These are phyloP conservation scores for Chloebia gouldiae DNA, from an alignment of 2,113 vertebrate genomes.

Conservation along the genomic window DNA sequence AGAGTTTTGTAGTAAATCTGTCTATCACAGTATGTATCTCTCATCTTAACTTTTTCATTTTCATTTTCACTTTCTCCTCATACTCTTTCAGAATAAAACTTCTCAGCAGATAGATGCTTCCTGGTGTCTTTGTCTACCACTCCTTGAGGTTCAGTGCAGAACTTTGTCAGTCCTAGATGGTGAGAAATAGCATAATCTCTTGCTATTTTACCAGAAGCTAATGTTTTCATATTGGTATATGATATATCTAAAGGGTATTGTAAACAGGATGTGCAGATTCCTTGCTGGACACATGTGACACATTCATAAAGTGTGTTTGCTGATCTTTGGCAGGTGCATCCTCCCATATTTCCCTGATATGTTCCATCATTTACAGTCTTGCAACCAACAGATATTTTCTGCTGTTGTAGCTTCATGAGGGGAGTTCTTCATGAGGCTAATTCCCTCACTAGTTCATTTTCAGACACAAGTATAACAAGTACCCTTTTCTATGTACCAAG, in stretches of 20 bases:
- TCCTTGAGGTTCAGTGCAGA: background rate
- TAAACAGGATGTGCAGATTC: background rate
- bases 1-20: background rate
- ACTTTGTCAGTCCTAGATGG: background rate
- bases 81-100: background rate
- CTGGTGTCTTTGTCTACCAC: background rate
- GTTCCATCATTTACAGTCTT: background rate
- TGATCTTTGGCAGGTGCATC: conserved; percentile 1
- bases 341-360: background rate
- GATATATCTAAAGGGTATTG: background rate
- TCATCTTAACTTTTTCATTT: background rate
- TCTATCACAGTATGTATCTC: background rate
- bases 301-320: background rate
- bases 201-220: background rate
- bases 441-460: background rate
- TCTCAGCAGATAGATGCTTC: background rate
- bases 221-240: background rate
- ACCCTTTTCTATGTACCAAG: background rate
- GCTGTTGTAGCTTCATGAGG: background rate
- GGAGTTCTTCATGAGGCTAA: background rate
- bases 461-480: background rate
- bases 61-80: background rate
- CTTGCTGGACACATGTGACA: background rate
- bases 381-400: background rate
- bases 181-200: background rate